Base-by-base conservation (phyloP, 2,113 vertebrate genomes). In the Equus przewalskii region DNA sequence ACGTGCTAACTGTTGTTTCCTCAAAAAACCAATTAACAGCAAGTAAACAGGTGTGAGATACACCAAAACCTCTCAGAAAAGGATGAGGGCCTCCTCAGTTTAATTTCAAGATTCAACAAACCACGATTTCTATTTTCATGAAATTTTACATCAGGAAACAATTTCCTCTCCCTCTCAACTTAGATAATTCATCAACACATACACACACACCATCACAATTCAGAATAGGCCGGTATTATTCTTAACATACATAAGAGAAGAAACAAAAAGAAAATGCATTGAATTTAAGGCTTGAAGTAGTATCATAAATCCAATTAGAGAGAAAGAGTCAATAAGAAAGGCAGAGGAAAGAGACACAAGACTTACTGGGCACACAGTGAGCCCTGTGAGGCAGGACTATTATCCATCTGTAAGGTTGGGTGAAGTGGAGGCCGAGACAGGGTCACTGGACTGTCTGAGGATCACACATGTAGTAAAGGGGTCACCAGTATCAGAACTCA, bases 31-130 rank as follows among this genome's bases (percentile, higher is more conserved):
- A 64, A 81, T 16, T n/a, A 80, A 85, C 9, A 81, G 64, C 51
- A 96, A 91, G 36, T 26, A 73, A 58, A 70, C 19, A 70, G 58
- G 30, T 75, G 26, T 58, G 36, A 81, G 49, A 82, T 21, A 75
- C 1, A 64, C 21, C 54, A 90, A 33, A 83, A 56, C 3, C 22
- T 67, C 79, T 83, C 19, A 41, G 46, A 78, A 72, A 84, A 82
- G 22, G 19, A 22, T 41, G 64, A 86, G 58, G 44, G 26, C n/a
- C 30, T 80, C 21, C n/a, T 16, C 7, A 18, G 33, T 36, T 97
- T 87, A 82, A 69, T 64, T 81, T 92, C 21, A 88, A 36, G 44
- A 84, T 46, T 83, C 79, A 82, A 80, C 49, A 87, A 83, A 36
- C n/a, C 3, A 28, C 46, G 58, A 75, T 19, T 64, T 89, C 30